Base-by-base conservation (phyloP, 1,140 invertebrate species). In the Grapholita molesta region DNA sequence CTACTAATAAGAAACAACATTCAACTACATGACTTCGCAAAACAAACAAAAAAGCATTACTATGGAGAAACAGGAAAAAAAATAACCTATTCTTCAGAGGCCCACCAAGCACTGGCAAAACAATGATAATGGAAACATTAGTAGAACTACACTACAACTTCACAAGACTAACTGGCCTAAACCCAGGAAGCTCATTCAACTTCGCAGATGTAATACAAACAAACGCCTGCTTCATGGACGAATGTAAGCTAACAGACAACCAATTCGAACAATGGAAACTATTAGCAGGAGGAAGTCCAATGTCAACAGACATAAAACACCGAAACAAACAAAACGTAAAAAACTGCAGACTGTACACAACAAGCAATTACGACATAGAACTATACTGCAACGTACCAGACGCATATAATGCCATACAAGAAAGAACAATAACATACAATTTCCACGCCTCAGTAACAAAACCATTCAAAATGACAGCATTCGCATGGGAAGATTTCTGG, bases 211-310 rank as follows among this genome's bases (percentile, higher is more conserved):
- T 74, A 21, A 12, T 71, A 18, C 67, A 76, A 33, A 69, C 65
- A 0, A 78, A 78, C 35, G 76, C 71, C 1, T 70, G 64, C 23
- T 32, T 75, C 12, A 78, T 75, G 76, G 73, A 75, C 53, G 76
- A 77, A 33, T 74, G 74, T 25, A 76, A 73, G 15, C 32, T 76
- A 18, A 73, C 73, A 5, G 73, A 78, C 5, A 75, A 76, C 18
- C 76, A 74, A 28, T 76, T 78, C 38, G 70, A 73, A 30, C 71
- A 75, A 12, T 78, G 71, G 71, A 75, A 75, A 25, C 25, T 78
- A 12, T 42, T 77, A 15, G 70, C 75, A 11, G 42, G 53, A 11
- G 66, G 70, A n/a, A 28, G 21, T 15, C 57, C 57, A 18, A 72
- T 70, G 68, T 64, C 67, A 12, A 74, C 70, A 38, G 72, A 76